Base-by-base conservation (phyloP, 2,888 invertebrate species). In the Phaedon cochleariae region DNA sequence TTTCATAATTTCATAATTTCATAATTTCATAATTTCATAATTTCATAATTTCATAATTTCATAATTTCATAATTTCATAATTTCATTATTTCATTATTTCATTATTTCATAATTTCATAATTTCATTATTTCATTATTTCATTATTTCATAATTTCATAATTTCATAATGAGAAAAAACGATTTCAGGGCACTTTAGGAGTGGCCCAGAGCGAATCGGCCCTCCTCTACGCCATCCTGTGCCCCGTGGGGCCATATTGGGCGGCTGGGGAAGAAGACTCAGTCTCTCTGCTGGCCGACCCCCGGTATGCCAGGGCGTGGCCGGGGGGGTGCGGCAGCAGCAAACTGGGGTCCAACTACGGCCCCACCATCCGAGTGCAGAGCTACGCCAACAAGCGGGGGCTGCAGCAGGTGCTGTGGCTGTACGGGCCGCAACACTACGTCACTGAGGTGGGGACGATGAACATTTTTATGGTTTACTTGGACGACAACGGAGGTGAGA, bases 391-490 rank as follows among this genome's bases (percentile, higher is more conserved):
- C 0, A 86, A 87, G 64, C 86, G 89, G 76, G 96, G 95, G 0
- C 90, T 96, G 72, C 96, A 98, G 75, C 98, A 98, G 85, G 96
- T 97, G 7, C 83, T 99, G 61, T 99, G 99, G 99, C 85, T 99
- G 45, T 97, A 93, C 80, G 98, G 98, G 1, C 91, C 94, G 0
- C 92, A 98, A 77, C 92, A 97, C 80, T 90, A 96, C 81, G 81
- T 99, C 22, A 98, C 99, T 0, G 99, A 99, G 87, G 97, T 95
- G 51, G 99, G 99, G 59, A 95, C 98, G 12, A 99, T 99, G 99
- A 99, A 99, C 82, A 90, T 99, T 60, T 98, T 98, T 82, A 88
- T 96, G 81, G 90, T 93, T 77, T 92, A 90, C 84, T 87, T 92
- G 70, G 94, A 98, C 80, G 92, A 95, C 60, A 86, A 93, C 80